Evolutionary conservation across 2,888 invertebrate genomes (phyloP).

Genomic region (Scaptodrosophila latifasciaeformis): DNA sequence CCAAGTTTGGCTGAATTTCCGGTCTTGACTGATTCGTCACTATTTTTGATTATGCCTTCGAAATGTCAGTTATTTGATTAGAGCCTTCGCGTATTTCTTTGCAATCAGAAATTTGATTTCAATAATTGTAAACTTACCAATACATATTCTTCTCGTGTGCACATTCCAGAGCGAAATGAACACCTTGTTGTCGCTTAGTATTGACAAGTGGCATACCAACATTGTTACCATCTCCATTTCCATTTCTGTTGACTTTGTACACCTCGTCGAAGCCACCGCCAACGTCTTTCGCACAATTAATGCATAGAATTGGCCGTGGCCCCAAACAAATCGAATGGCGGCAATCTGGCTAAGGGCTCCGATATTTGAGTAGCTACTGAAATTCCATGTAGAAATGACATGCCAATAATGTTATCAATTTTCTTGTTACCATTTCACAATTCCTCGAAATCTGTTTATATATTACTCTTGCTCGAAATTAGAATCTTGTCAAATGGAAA

Average conservation of each 20-base stretch:
- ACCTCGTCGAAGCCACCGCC: no score
- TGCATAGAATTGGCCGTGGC: no score
- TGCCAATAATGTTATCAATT: conserved; percentile 40
- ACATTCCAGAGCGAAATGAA: conserved; percentile 53
- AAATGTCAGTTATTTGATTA: conserved; percentile 1
- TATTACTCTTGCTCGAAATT: conserved; percentile 47
- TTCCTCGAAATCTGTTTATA: conserved; percentile 30
- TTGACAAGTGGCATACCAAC: conserved; percentile 17
- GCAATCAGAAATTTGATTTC: conserved; percentile 21
- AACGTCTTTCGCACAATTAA: no score
- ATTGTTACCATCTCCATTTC: background rate
- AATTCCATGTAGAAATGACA: background rate
- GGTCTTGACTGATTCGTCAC: no score
- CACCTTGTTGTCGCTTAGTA: no score
- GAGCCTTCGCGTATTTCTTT: background rate
- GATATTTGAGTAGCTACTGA: background rate
- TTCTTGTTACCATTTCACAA: conserved; percentile 27
- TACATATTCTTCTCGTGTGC: no score
- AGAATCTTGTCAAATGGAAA: conserved; percentile 48
- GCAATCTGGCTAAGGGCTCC: background rate
- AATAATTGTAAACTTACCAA: no score
- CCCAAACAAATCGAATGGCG: no score
- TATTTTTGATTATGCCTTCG: no score
- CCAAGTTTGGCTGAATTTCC: no score
- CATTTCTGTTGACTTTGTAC: no score